These are phyloP conservation scores for Graphium colonna DNA, from an alignment of 2,888 invertebrate species.

Conservation along the genomic window DNA sequence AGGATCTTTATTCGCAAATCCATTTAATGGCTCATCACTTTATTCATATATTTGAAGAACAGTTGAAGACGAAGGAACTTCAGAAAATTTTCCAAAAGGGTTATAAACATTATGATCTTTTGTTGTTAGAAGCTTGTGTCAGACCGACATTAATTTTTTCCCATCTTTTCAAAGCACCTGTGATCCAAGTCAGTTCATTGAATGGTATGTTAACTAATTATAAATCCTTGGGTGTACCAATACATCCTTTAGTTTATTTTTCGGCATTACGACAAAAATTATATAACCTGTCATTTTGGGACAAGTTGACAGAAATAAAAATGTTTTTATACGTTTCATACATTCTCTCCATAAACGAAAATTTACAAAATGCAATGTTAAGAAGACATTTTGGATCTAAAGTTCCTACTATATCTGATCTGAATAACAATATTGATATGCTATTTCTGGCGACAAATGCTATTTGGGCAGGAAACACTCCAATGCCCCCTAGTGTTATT, in stretches of 20 bases:
- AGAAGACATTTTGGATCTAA: conserved; percentile 31
- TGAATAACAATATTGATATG: conserved; percentile 39
- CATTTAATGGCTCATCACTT: conserved; percentile 10
- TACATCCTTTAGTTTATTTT: conserved; percentile 35
- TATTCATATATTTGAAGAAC: conserved; percentile 26
- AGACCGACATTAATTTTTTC: conserved; percentile 36
- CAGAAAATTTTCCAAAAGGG: conserved; percentile 28
- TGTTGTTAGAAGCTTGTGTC: conserved; percentile 43
- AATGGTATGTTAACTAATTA: conserved; percentile 32
- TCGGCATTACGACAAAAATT: conserved; percentile 26
- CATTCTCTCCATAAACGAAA: conserved; percentile 7
- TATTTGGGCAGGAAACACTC: conserved; percentile 43
- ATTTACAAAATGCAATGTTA: conserved; percentile 29
- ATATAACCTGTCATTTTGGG: conserved; percentile 34
- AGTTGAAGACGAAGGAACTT: conserved; percentile 27
- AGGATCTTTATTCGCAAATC: conserved; percentile 24
- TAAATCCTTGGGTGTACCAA: conserved; percentile 32
- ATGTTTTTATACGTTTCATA: conserved; percentile 1
- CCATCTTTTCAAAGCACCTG: conserved; percentile 46
- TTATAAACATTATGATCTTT: conserved; percentile 38
- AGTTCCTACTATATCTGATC: conserved; percentile 27
- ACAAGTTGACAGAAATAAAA: conserved; percentile 33
- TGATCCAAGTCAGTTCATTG: conserved; percentile 46
- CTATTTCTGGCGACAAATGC: conserved; percentile 42
- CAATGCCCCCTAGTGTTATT: conserved; percentile 40